Conservation (phyloP, 2,888 invertebrate genomes). For the Drosophila emarginata region DNA sequence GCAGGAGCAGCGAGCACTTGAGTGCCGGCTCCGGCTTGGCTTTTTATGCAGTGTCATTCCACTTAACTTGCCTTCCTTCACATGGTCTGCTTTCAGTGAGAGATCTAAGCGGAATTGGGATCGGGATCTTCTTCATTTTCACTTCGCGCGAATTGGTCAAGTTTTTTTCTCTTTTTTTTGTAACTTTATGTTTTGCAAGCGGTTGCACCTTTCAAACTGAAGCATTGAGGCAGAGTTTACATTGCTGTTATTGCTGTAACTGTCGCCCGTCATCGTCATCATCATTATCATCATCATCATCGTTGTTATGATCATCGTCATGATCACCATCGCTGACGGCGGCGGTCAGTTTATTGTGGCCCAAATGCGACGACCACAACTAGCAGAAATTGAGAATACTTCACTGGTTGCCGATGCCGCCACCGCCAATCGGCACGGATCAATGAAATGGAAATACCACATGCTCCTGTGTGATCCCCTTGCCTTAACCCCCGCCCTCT, state of each 20-base stretch:
- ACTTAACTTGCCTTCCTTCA: slow-evolving; percentile 74
- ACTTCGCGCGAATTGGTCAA: slow-evolving; percentile 75
- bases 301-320: slow-evolving; percentile 10
- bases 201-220: slow-evolving; percentile 63
- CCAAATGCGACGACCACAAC: slow-evolving; percentile 71
- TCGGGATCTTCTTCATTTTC: slow-evolving; percentile 63
- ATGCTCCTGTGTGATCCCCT: slow-evolving; percentile 60
- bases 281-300: slow-evolving; percentile 27
- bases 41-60: slow-evolving; percentile 72
- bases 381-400: slow-evolving; percentile 76
- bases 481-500: slow-evolving; percentile 10
- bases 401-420: slow-evolving; percentile 65
- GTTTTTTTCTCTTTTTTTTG: slow-evolving; percentile 47
- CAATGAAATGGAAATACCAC: slow-evolving; percentile 75
- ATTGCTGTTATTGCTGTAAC: slow-evolving; percentile 45
- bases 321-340: slow-evolving; percentile 60
- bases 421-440: slow-evolving; percentile 67
- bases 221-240: slow-evolving; percentile 54
- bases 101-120: background rate
- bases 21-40: slow-evolving; percentile 36
- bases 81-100: slow-evolving; percentile 31
- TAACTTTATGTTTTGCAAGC: slow-evolving; percentile 33
- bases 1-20: slow-evolving; percentile 68
- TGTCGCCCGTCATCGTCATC: slow-evolving; percentile 36
- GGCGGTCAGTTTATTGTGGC: slow-evolving; percentile 79